These are phyloP conservation scores for Musca domestica DNA, from an alignment of 1,140 invertebrate genomes.

Conservation along the genomic window DNA sequence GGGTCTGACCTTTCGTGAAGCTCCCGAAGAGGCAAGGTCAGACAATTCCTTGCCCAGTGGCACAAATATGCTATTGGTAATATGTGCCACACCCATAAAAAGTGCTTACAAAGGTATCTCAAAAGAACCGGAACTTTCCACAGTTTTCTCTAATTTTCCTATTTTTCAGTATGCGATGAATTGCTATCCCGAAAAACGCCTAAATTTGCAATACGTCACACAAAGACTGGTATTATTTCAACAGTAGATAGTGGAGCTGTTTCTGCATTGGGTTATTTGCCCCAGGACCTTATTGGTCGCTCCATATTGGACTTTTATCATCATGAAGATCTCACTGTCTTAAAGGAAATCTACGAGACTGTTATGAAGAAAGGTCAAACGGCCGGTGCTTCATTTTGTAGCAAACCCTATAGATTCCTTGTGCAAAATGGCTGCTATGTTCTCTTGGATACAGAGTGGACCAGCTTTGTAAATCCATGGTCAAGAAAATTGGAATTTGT, in stretches of 20 bases:
- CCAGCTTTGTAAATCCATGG: slow-evolving; percentile 93
- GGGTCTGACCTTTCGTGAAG: slow-evolving; percentile 66
- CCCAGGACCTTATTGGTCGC: slow-evolving; percentile 81
- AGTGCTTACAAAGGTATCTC: slow-evolving; percentile 77
- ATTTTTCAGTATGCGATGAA: slow-evolving; percentile 64
- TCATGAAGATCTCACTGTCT: slow-evolving; percentile 74
- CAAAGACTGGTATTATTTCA: slow-evolving; percentile 68
- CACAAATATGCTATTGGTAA: slow-evolving; percentile 64
- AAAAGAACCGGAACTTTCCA: too few species aligned
- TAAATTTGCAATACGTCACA: slow-evolving; percentile 76
- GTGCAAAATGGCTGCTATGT: slow-evolving; percentile 82
- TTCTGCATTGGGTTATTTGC: slow-evolving; percentile 80
- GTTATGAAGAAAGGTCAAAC: slow-evolving; percentile 63
- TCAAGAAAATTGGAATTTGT: slow-evolving; percentile 87
- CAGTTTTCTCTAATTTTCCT: background rate
- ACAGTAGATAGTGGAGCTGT: slow-evolving; percentile 77
- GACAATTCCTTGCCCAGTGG: slow-evolving; percentile 44
- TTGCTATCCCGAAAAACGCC: slow-evolving; percentile 54
- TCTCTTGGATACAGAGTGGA: slow-evolving; percentile 87
- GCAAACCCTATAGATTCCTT: slow-evolving; percentile 72
- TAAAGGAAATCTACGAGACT: slow-evolving; percentile 81
- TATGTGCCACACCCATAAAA: slow-evolving; percentile 68
- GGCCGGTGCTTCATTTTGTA: slow-evolving; percentile 66
- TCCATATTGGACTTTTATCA: slow-evolving; percentile 86
- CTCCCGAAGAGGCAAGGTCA: slow-evolving; percentile 54